Evolutionary conservation across 1,140 invertebrate species (phyloP).

Genomic region (Pentalonia nigronervosa): DNA sequence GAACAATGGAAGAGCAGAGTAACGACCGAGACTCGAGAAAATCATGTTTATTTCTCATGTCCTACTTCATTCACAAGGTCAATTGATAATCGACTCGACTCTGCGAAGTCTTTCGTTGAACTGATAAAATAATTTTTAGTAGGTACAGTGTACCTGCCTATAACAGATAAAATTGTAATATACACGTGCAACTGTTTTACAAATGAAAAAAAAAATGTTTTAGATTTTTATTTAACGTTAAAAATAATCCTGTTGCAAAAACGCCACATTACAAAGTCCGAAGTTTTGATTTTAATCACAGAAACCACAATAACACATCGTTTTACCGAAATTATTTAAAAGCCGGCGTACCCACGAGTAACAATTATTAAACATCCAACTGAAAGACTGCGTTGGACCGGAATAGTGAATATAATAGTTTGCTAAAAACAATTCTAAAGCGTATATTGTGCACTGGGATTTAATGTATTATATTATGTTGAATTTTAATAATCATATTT

Average conservation of each 20-base stretch:
- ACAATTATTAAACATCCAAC: background rate
- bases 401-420: background rate
- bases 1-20: background rate
- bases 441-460: background rate
- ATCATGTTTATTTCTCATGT: background rate
- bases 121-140: background rate
- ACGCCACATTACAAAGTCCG: background rate
- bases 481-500: too few relatives aligned
- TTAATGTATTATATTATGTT: background rate
- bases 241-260: background rate
- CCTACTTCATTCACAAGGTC: conserved; percentile 38
- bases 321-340: background rate
- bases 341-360: background rate
- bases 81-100: conserved; percentile 13
- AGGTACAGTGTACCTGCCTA: background rate
- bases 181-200: background rate
- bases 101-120: background rate
- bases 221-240: background rate
- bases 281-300: background rate
- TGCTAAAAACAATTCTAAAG: background rate
- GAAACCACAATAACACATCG: background rate
- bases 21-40: background rate
- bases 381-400: background rate
- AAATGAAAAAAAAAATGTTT: background rate
- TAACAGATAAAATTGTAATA: background rate